Evolutionary conservation across 2,797 vertebrate species (phyloP).

Genomic region (Enteromius treurensis): DNA sequence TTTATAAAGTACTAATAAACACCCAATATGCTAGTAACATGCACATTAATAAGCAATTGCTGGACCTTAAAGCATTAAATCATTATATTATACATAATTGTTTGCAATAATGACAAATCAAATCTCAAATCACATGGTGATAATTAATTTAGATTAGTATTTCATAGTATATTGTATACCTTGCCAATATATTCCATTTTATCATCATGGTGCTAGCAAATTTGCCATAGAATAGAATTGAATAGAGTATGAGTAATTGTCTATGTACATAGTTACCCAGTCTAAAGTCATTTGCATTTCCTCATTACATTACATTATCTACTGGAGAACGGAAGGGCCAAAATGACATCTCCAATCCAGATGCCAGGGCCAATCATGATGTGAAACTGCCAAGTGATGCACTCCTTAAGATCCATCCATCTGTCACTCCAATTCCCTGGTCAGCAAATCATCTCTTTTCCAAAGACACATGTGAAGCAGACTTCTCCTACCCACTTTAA

Average conservation of each 20-base stretch:
- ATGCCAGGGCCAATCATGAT: conserved; percentile 35
- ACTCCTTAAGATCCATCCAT: conserved; percentile 73
- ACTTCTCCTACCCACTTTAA: conserved; percentile 62
- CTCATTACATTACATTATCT: conserved; percentile 59
- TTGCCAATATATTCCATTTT: neutral
- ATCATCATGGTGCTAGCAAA: neutral
- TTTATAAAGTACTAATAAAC: neutral
- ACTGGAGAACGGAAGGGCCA: conserved; percentile 65
- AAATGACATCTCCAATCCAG: conserved; percentile 30
- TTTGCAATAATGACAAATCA: neutral
- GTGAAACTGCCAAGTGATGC: conserved; percentile 66
- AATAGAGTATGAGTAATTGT: conserved; percentile 61
- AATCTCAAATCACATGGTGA: neutral
- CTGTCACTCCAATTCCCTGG: conserved; percentile 71
- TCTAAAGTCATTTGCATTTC: conserved; percentile 73
- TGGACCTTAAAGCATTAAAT: neutral
- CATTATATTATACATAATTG: neutral
- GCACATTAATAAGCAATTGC: neutral
- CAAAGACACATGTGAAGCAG: conserved; percentile 75
- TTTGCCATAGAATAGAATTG: too few relatives aligned
- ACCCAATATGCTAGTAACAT: neutral
- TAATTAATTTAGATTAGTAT: neutral
- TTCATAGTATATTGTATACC: neutral
- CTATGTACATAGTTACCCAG: conserved; percentile 69
- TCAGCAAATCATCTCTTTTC: conserved; percentile 63